Evolutionary conservation across 1,140 invertebrate genomes (phyloP).

Genomic region (Heliconius nattereri): DNA sequence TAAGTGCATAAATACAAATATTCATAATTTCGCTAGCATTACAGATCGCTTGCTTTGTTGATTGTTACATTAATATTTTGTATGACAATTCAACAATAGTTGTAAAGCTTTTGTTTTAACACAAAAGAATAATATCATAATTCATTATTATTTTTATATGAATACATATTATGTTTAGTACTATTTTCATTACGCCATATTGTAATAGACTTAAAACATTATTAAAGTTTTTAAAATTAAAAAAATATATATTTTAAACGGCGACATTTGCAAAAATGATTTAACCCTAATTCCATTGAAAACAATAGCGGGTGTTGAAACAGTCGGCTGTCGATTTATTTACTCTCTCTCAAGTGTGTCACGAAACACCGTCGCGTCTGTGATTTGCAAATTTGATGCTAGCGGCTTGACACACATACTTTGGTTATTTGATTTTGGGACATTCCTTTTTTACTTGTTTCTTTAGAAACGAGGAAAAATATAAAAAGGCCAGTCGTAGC

Average conservation of each 20-base stretch:
- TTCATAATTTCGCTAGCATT: neutral
- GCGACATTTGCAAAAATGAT: neutral
- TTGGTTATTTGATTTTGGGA: neutral
- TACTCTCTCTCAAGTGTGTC: conserved; percentile 11
- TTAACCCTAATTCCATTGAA: conserved; percentile 17
- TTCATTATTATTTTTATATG: neutral
- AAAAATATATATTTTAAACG: neutral
- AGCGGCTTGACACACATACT: conserved; percentile 10
- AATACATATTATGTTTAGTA: neutral
- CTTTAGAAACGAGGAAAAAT: neutral
- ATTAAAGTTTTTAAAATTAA: neutral
- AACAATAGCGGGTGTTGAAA: conserved; percentile 24
- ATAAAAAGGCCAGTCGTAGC: neutral
- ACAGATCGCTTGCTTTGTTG: neutral
- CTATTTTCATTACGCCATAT: neutral
- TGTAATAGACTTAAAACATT: neutral
- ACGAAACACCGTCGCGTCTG: conserved; percentile 9
- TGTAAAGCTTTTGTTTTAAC: neutral
- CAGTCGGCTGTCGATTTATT: conserved; percentile 17
- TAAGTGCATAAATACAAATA: neutral
- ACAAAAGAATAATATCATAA: conserved; percentile 2
- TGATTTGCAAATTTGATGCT: conserved; percentile 23
- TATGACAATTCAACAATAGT: neutral
- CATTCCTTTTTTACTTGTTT: neutral
- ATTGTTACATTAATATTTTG: neutral